Percentiles rank a stretch among this genome's conserved stretches.
Evolutionary conservation across 2,888 invertebrate species (phyloP).

Genomic region (Chaitophorus viminalis): DNA sequence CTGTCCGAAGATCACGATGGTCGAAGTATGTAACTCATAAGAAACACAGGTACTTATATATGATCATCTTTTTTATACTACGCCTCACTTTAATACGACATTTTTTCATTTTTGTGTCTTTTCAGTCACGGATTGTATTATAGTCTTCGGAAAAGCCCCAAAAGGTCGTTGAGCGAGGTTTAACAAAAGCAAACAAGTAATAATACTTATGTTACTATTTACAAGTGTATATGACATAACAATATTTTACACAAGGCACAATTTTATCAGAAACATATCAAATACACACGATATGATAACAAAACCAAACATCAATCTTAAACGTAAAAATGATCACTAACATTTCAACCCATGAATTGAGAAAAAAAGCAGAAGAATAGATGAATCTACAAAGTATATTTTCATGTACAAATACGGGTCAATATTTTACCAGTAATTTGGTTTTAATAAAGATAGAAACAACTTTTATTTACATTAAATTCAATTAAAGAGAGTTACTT

Average conservation of each 20-base stretch:
- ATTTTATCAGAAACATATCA: neutral
- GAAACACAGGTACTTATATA: conserved; percentile 20
- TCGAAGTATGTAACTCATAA: conserved; percentile 24
- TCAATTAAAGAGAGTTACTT: too few species aligned
- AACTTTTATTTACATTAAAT: too few species aligned
- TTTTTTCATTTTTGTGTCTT: neutral
- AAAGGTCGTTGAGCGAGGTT: conserved; percentile 1
- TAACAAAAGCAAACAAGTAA: neutral
- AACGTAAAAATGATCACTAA: neutral
- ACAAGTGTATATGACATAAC: neutral
- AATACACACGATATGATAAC: neutral
- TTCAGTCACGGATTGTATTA: conserved; percentile 29
- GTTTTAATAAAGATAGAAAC: too few species aligned
- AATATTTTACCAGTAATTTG: too few species aligned
- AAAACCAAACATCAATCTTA: neutral
- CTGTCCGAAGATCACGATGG: conserved; percentile 39
- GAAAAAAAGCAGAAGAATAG: too few species aligned
- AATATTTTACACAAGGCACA: conserved; percentile 23
- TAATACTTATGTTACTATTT: neutral
- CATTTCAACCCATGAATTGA: too few species aligned
- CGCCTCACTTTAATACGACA: too few species aligned
- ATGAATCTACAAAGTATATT: too few species aligned
- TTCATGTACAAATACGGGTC: too few species aligned
- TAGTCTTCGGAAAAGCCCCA: neutral
- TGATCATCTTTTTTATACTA: conserved; percentile 16